phyloP scores from a whole-genome alignment of 2,113 vertebrate species.

The Chaetodon trifascialis region DNA sequence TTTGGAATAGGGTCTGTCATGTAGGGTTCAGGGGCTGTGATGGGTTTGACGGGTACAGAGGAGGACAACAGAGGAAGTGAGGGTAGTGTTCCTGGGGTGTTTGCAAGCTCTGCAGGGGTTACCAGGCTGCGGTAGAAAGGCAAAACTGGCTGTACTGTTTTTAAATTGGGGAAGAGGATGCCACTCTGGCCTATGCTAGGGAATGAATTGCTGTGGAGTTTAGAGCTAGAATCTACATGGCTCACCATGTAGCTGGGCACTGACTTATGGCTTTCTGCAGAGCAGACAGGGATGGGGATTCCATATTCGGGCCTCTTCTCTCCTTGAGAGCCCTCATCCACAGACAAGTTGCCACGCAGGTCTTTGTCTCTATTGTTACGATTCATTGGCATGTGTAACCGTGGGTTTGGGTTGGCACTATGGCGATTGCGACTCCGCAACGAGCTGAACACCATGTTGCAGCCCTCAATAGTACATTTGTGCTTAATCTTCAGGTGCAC shows the following conservation, averaged over 20 bases:
- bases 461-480: slow-evolving; percentile 96
- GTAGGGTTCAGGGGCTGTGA: slow-evolving; percentile 78
- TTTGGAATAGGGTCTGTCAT: slow-evolving; percentile 89
- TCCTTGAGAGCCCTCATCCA: slow-evolving; percentile 82
- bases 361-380: slow-evolving; percentile 97
- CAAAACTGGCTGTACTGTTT: slow-evolving; percentile 96
- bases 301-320: slow-evolving; percentile 85
- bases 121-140: slow-evolving; percentile 96
- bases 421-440: slow-evolving; percentile 96
- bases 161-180: slow-evolving; percentile 94
- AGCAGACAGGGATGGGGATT: slow-evolving; percentile 62
- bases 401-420: slow-evolving; percentile 97
- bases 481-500: slow-evolving; percentile 99
- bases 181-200: slow-evolving; percentile 88
- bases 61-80: slow-evolving; percentile 93
- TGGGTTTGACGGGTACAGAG: slow-evolving; percentile 88
- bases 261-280: slow-evolving; percentile 84
- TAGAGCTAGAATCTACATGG: slow-evolving; percentile 86
- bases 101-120: slow-evolving; percentile 94
- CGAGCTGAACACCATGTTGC: slow-evolving; percentile 99
- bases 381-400: slow-evolving; percentile 99
- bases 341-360: slow-evolving; percentile 84
- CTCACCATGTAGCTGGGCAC: slow-evolving; percentile 85
- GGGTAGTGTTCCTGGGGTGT: slow-evolving; percentile 93
- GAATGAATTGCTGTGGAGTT: slow-evolving; percentile 82